Conservation (phyloP, 2,113 vertebrate genomes). For the Helogale parvula region DNA sequence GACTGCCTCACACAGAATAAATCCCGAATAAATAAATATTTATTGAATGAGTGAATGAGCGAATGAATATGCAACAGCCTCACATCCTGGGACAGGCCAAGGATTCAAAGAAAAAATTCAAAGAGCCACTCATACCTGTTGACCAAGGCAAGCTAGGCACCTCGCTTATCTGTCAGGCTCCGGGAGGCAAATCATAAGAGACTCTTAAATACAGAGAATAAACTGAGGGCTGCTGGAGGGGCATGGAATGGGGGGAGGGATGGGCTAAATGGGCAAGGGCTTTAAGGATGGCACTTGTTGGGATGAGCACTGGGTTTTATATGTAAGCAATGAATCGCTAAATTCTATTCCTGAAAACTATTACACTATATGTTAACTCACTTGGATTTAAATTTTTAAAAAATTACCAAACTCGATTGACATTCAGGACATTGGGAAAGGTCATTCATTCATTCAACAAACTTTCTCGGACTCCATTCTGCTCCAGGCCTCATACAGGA, state of each 20-base stretch:
- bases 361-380: too few relatives aligned
- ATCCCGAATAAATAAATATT: slow-evolving; percentile 70
- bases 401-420: not conserved
- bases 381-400: too few relatives aligned
- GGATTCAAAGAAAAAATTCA: slow-evolving; percentile 8
- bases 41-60: slow-evolving; percentile 57
- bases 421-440: not conserved
- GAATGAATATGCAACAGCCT: slow-evolving; percentile 56
- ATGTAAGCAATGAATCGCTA: too few relatives aligned
- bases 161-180: not conserved
- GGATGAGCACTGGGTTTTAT: too few relatives aligned
- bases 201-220: too few relatives aligned
- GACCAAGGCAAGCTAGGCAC: not conserved
- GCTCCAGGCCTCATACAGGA: not conserved
- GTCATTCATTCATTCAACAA: not conserved
- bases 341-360: too few relatives aligned
- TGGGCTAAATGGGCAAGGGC: too few relatives aligned
- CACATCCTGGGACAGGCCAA: not conserved
- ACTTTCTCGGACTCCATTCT: not conserved
- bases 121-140: not conserved
- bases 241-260: too few relatives aligned
- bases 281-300: too few relatives aligned
- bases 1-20: slow-evolving; percentile 56
- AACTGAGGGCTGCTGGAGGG: too few relatives aligned
- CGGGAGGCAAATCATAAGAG: too few relatives aligned